phyloP scores from a whole-genome alignment of 2,888 invertebrate species.

The Lepas anatifera region DNA sequence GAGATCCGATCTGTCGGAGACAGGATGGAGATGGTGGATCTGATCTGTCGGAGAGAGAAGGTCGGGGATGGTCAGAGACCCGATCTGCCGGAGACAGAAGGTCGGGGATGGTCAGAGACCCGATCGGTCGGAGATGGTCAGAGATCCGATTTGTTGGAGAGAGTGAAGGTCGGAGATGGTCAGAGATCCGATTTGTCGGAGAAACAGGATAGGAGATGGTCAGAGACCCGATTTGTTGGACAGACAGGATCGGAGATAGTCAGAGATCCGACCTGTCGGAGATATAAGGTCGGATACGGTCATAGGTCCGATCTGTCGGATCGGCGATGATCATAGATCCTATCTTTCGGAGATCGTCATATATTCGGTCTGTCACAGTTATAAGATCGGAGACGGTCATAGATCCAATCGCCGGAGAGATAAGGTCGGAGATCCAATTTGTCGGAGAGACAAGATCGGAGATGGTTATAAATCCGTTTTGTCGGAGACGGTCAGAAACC shows the following conservation, averaged over 20 bases:
- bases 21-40: background rate
- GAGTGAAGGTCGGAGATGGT: no score
- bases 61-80: background rate
- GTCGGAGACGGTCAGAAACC: no score
- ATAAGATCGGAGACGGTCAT: background rate
- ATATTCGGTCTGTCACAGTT: background rate
- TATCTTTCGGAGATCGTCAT: background rate
- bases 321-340: background rate
- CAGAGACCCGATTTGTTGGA: slow-evolving; percentile 42
- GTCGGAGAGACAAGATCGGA: no score
- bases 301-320: slow-evolving; percentile 40
- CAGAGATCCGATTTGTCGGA: no score
- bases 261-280: no score
- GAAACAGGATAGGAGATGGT: slow-evolving; percentile 50
- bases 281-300: slow-evolving; percentile 50
- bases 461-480: no score
- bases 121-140: no score
- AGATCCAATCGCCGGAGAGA: background rate
- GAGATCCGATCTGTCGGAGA: background rate
- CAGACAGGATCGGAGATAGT: no score
- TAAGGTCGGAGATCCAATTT: no score
- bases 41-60: background rate
- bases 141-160: no score
- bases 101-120: background rate
- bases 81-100: background rate